These are phyloP conservation scores for Cynopterus sphinx DNA, from an alignment of 2,797 vertebrate genomes.

Conservation along the genomic window DNA sequence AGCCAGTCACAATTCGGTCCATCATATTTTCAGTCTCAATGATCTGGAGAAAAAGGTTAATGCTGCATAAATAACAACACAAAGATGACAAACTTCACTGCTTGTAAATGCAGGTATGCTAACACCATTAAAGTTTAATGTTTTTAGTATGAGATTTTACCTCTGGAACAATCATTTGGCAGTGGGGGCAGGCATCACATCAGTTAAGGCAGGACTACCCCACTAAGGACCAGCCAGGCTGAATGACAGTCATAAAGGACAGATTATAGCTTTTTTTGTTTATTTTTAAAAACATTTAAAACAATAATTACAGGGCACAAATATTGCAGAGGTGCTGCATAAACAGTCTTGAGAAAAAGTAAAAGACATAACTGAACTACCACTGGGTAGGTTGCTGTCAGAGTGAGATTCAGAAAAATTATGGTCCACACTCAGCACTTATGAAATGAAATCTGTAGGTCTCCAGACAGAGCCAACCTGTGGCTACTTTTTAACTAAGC, in stretches of 20 bases:
- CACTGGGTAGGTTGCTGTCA: not conserved
- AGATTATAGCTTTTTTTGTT: not conserved
- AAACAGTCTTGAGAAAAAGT: not conserved
- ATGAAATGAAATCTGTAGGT: not conserved
- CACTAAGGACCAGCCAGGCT: not conserved
- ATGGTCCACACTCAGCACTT: not conserved
- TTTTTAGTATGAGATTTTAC: constrained; percentile 60
- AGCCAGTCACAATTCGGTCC: constrained; percentile 98
- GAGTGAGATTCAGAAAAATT: not conserved
- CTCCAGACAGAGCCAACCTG: not conserved
- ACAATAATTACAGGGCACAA: constrained; percentile 39
- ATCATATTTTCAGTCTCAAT: constrained; percentile 99
- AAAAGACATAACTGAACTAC: not conserved
- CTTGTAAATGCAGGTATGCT: constrained; percentile 71
- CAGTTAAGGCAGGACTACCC: not conserved
- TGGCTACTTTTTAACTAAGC: constrained; percentile 16
- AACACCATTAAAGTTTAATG: constrained; percentile 44
- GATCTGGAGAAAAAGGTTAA: constrained; percentile 88
- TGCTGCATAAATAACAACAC: constrained; percentile 80
- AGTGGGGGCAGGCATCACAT: not conserved
- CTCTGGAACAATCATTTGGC: constrained; percentile 41
- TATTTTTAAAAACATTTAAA: constrained; percentile 38
- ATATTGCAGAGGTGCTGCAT: not conserved
- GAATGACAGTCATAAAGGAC: not conserved
- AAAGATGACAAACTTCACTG: constrained; percentile 55